Evolutionary conservation across 92 coral and sea anemone genomes (phyloP).

Genomic region (Chrysogorgia sp.): DNA sequence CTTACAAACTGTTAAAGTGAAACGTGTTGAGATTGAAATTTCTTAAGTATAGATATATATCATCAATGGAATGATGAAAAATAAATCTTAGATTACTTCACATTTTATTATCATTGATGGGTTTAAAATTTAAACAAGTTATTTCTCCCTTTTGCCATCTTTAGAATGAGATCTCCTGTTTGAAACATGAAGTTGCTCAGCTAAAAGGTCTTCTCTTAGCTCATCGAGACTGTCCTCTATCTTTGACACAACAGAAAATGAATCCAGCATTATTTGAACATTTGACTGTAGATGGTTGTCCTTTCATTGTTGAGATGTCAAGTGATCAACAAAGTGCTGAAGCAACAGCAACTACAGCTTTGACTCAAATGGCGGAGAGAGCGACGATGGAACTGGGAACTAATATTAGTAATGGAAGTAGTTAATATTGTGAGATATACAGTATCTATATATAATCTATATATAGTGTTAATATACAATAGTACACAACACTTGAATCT

Average conservation of each 20-base stretch:
- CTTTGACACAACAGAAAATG: slow-evolving; percentile 81
- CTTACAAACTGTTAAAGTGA: too few relatives aligned
- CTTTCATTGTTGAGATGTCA: slow-evolving; percentile 21
- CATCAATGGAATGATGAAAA: too few relatives aligned
- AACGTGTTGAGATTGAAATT: too few relatives aligned
- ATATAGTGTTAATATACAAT: too few relatives aligned
- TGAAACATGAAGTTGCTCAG: slow-evolving; percentile 93
- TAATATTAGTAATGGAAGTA: background rate
- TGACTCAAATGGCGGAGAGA: slow-evolving; percentile 41
- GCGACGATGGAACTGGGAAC: slow-evolving; percentile 5
- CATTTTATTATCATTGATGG: background rate
- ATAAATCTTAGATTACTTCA: too few relatives aligned
- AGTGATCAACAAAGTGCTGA: slow-evolving; percentile 43
- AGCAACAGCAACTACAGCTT: slow-evolving; percentile 25
- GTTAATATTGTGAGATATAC: background rate
- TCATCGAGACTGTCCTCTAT: slow-evolving; percentile 96
- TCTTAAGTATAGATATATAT: too few relatives aligned
- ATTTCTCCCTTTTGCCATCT: background rate
- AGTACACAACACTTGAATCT: too few relatives aligned
- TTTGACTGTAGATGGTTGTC: background rate
- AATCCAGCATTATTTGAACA: slow-evolving; percentile 37
- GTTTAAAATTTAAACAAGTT: background rate
- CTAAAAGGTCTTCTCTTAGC: slow-evolving; percentile 90
- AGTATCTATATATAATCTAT: too few relatives aligned
- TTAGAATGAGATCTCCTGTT: slow-evolving; percentile 76